Evolutionary conservation across 2,113 vertebrate genomes (phyloP).

Genomic region (Anhinga anhinga): DNA sequence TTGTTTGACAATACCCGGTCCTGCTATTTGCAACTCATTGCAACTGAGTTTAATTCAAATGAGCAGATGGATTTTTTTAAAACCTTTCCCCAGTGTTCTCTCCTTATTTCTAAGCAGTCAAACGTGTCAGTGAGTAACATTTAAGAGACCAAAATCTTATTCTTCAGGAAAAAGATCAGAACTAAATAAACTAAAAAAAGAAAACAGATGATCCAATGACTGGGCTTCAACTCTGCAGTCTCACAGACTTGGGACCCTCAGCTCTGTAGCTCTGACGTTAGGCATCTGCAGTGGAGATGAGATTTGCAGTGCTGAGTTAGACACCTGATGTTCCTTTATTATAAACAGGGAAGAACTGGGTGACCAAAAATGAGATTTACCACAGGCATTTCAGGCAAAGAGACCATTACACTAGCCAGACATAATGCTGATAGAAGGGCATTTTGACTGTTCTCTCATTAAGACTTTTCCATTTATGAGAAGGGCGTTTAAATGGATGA

Average conservation of each 20-base stretch:
- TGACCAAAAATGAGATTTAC: neutral
- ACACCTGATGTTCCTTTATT: neutral
- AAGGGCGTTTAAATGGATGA: neutral
- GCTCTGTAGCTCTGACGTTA: neutral
- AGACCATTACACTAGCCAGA: neutral
- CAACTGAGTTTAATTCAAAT: neutral
- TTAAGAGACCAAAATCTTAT: neutral
- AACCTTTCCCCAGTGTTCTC: neutral
- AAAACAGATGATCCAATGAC: neutral
- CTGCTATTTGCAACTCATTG: neutral
- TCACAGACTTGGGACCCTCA: neutral
- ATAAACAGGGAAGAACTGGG: neutral
- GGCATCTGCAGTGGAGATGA: neutral
- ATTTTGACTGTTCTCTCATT: neutral
- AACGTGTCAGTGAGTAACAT: neutral
- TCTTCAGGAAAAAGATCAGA: neutral
- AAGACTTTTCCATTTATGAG: neutral
- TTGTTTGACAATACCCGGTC: rapidly evolving
- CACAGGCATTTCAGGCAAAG: neutral
- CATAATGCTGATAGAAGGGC: neutral
- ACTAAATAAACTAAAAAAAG: neutral
- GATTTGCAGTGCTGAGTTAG: neutral
- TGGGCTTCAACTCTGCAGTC: neutral
- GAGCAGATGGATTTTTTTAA: neutral
- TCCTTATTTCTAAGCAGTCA: neutral